Evolutionary conservation across 2,888 invertebrate genomes (phyloP).

Genomic region (Gordius sp.): DNA sequence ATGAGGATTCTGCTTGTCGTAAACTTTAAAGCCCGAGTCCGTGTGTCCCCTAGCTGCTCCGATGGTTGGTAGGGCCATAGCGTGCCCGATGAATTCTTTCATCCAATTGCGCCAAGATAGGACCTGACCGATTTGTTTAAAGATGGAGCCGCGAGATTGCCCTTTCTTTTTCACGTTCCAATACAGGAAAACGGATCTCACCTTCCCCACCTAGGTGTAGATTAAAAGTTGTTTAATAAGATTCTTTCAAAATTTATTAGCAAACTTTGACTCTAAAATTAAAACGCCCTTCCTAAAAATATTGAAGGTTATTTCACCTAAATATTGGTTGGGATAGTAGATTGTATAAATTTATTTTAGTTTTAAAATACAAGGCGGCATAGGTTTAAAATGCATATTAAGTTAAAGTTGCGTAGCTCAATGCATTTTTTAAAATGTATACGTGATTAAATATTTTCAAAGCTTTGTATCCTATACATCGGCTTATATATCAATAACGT

Average conservation of each 20-base stretch:
- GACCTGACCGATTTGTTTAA: not conserved
- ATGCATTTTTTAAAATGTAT: too few species aligned
- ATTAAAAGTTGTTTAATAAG: too few species aligned
- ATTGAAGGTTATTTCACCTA: not conserved
- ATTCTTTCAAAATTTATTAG: too few species aligned
- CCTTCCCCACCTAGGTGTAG: not conserved
- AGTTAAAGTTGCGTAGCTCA: too few species aligned
- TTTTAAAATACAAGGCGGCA: not conserved
- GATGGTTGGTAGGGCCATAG: not conserved
- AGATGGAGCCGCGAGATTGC: not conserved
- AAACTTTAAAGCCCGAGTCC: too few species aligned
- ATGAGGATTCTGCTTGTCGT: not conserved
- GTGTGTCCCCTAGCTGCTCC: not conserved
- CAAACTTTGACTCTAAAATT: not conserved
- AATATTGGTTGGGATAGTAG: not conserved
- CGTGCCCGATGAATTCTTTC: not conserved
- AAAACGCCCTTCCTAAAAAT: too few species aligned
- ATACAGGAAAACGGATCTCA: not conserved
- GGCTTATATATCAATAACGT: too few species aligned
- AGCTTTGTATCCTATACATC: too few species aligned
- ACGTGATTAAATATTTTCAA: too few species aligned
- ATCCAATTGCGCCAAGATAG: conserved; percentile 8
- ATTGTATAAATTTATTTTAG: not conserved
- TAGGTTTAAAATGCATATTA: not conserved
- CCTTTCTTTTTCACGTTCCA: conserved; percentile 5